phyloP scores from a whole-genome alignment of 2,888 invertebrate species.

The Drepanosiphum platanoidis region DNA sequence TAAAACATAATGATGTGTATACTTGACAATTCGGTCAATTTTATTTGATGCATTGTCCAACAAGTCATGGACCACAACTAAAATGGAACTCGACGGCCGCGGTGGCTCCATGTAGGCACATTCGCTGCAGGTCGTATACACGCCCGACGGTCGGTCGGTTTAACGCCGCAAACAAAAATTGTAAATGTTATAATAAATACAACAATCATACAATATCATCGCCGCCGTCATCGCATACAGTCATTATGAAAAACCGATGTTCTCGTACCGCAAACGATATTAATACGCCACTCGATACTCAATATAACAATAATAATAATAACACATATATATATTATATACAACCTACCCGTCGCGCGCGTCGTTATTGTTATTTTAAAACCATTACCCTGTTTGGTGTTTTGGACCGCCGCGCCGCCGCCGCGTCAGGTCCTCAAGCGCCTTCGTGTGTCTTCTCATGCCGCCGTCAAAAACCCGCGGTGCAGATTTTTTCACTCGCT shows the following conservation, averaged over 20 bases:
- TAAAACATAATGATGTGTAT: no score
- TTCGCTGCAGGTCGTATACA: background rate
- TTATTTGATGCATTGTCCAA: background rate
- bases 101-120: background rate
- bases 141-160: background rate
- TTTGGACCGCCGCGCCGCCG: conserved; percentile 20
- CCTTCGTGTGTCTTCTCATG: conserved; percentile 16
- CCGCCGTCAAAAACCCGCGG: conserved; percentile 46
- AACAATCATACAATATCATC: conserved; percentile 12
- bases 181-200: background rate
- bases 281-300: conserved; percentile 14
- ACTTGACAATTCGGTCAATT: background rate
- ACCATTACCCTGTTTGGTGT: conserved; percentile 23
- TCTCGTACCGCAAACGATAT: conserved; percentile 31
- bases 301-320: conserved; percentile 14
- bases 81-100: background rate
- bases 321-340: background rate
- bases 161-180: conserved; percentile 25
- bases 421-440: conserved; percentile 38
- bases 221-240: background rate
- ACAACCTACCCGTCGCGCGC: background rate
- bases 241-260: background rate
- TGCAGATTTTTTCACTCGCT: conserved; percentile 15
- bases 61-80: background rate
- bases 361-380: conserved; percentile 42